Percentiles rank a stretch among this genome's conserved stretches.
Conservation (phyloP, 2,888 invertebrate species). For the Cheilosia urbana region DNA sequence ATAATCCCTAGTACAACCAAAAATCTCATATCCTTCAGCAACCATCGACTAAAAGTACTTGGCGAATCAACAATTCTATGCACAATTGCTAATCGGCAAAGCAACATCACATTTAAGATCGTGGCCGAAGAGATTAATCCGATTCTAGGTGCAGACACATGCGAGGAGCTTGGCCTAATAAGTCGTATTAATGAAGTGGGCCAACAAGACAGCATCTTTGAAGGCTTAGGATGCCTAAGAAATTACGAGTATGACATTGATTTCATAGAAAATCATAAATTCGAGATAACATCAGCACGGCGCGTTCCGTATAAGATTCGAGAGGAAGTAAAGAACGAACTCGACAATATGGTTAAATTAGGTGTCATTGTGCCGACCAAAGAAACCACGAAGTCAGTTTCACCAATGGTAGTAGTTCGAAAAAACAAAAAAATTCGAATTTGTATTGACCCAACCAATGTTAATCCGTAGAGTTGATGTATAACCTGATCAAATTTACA, state of each 20-base stretch:
- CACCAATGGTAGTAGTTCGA: constrained; percentile 13
- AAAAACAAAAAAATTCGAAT: constrained; percentile 31
- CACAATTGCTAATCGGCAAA: constrained; percentile 4
- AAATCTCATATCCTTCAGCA: constrained; percentile 23
- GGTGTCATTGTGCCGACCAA: not conserved
- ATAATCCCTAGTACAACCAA: not conserved
- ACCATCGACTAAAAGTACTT: constrained; percentile 27
- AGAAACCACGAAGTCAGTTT: not conserved
- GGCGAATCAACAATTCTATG: constrained; percentile 21
- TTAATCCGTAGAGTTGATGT: too few species aligned
- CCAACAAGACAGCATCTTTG: not conserved
- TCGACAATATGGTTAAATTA: not conserved
- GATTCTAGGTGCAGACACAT: constrained; percentile 18
- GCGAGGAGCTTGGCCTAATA: constrained; percentile 17
- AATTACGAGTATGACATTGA: not conserved
- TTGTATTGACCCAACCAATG: constrained; percentile 1
- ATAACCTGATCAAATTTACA: too few species aligned
- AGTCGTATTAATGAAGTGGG: not conserved
- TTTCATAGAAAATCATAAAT: not conserved
- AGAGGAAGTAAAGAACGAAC: not conserved
- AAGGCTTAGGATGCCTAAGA: not conserved
- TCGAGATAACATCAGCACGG: not conserved
- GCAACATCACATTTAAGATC: constrained; percentile 16
- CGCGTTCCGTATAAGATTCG: not conserved
- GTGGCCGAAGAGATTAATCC: constrained; percentile 28